Evolutionary conservation across 2,888 invertebrate species (phyloP).

Genomic region (Drosophila rubida): DNA sequence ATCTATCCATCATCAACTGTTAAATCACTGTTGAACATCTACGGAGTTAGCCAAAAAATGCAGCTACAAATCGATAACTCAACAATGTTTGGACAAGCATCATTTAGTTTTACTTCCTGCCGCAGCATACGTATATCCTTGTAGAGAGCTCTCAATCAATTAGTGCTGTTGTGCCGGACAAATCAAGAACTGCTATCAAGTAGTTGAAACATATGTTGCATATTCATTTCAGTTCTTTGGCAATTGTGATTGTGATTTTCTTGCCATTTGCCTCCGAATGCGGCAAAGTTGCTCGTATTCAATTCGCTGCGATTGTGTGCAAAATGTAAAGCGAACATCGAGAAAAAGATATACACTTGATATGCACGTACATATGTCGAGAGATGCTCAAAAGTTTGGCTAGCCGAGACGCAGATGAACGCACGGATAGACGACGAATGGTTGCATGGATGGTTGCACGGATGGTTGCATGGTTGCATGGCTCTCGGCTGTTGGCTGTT

Average conservation of each 20-base stretch:
- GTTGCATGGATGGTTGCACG: slow-evolving; percentile 34
- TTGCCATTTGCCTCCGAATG: not conserved
- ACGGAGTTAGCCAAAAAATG: not conserved
- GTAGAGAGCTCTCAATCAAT: not conserved
- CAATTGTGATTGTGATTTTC: slow-evolving; percentile 11
- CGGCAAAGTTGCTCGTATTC: slow-evolving; percentile 7
- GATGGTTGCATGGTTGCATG: slow-evolving; percentile 24
- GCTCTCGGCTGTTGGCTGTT: slow-evolving; percentile 7
- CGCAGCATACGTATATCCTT: too few species aligned
- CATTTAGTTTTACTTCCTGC: not conserved
- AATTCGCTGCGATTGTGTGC: slow-evolving; percentile 16
- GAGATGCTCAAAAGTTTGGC: slow-evolving; percentile 69
- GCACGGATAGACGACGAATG: slow-evolving; percentile 62
- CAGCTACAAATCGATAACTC: not conserved
- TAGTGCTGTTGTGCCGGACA: not conserved
- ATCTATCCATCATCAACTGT: too few species aligned
- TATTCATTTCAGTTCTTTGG: not conserved
- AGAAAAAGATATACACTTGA: slow-evolving; percentile 64
- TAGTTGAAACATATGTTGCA: slow-evolving; percentile 3
- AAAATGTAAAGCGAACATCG: slow-evolving; percentile 49
- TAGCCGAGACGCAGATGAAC: slow-evolving; percentile 65
- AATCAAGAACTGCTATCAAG: not conserved
- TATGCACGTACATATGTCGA: slow-evolving; percentile 52
- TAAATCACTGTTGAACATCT: not conserved
- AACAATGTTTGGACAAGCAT: not conserved